phyloP scores from a whole-genome alignment of 2,797 vertebrate genomes.

The Crenuchus spilurus region DNA sequence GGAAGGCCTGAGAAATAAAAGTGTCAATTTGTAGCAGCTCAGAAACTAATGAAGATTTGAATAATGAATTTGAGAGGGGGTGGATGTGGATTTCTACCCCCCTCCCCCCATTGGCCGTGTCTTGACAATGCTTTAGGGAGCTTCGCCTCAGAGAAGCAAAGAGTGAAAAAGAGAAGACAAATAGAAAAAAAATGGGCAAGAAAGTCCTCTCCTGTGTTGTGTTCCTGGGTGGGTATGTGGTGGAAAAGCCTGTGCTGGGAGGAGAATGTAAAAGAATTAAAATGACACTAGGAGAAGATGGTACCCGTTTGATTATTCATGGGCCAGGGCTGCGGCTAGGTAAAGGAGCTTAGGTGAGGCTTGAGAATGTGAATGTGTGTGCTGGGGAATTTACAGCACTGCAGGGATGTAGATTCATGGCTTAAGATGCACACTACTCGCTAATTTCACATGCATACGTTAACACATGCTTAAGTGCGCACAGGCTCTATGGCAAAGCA shows the following conservation, averaged over 20 bases:
- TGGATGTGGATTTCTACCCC: neutral
- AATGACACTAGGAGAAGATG: conserved; percentile 3
- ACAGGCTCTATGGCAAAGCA: neutral
- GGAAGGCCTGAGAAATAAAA: conserved; percentile 61
- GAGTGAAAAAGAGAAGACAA: no score
- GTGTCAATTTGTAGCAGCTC: conserved; percentile 63
- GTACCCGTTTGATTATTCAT: conserved; percentile 43
- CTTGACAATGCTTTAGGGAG: neutral
- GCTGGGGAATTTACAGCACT: neutral
- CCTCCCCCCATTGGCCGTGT: neutral
- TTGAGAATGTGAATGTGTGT: conserved; percentile 5
- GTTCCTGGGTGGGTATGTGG: conserved; percentile 3
- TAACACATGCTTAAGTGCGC: neutral
- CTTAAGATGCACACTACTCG: neutral
- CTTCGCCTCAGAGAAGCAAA: neutral
- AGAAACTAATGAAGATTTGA: conserved; percentile 62
- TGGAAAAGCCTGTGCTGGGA: neutral
- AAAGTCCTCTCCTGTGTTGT: neutral
- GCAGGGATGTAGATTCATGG: neutral
- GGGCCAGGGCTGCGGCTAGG: conserved; percentile 1
- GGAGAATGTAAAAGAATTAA: conserved; percentile 39
- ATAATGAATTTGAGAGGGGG: conserved; percentile 37
- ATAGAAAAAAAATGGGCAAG: neutral
- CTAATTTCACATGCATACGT: neutral
- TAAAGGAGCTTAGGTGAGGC: conserved; percentile 19